phyloP scores from a whole-genome alignment of 2,888 invertebrate genomes.

The Tetragonula carbonaria region DNA sequence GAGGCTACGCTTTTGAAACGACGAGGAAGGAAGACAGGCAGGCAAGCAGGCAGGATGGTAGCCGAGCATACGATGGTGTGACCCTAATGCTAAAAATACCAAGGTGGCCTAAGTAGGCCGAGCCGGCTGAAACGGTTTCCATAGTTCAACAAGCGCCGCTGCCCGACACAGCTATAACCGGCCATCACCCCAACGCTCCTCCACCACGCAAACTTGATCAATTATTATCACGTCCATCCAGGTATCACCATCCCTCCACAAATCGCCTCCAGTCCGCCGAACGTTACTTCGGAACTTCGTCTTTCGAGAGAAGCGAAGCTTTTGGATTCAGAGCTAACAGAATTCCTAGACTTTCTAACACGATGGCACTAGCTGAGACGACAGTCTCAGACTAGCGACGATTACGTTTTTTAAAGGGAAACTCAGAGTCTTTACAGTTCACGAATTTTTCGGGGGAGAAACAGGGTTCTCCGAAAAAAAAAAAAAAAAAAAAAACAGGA shows the following conservation, averaged over 20 bases:
- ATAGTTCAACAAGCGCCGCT: slow-evolving; percentile 75
- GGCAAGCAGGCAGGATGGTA: slow-evolving; percentile 64
- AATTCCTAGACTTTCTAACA: not conserved
- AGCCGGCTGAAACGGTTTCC: slow-evolving; percentile 77
- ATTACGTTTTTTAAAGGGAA: too few species aligned
- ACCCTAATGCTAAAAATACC: slow-evolving; percentile 81
- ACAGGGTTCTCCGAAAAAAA: too few species aligned
- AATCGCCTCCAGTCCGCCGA: not conserved
- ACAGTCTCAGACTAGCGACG: too few species aligned
- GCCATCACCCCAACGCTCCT: slow-evolving; percentile 10
- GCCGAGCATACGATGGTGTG: slow-evolving; percentile 71
- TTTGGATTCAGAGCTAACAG: too few species aligned
- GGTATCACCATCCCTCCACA: slow-evolving; percentile 16
- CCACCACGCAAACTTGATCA: slow-evolving; percentile 55
- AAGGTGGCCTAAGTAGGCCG: slow-evolving; percentile 77
- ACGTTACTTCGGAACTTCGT: not conserved
- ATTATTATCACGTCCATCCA: slow-evolving; percentile 58
- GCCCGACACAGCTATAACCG: slow-evolving; percentile 59
- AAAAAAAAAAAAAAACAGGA: too few species aligned
- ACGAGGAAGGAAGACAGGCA: slow-evolving; percentile 50
- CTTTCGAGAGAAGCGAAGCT: not conserved
- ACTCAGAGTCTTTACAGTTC: too few species aligned
- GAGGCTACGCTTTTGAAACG: slow-evolving; percentile 41
- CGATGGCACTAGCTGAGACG: too few species aligned
- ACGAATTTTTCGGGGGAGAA: too few species aligned